Percentiles rank a stretch among this genome's conserved stretches.
Conservation (phyloP, 92 coral and sea anemone genomes). For the Zoanthus sansibaricus region DNA sequence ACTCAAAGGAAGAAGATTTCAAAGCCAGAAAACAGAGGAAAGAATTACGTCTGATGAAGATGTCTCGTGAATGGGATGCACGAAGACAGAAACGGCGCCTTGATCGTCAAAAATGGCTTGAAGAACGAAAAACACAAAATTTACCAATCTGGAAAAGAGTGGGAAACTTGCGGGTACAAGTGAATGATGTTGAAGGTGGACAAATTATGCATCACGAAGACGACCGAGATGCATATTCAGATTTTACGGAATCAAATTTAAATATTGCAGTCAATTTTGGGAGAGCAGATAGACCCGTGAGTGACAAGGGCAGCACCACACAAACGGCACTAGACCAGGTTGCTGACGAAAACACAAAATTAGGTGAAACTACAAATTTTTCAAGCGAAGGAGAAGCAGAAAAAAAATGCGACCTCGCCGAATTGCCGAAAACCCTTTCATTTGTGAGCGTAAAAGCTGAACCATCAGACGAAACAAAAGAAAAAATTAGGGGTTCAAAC, state of each 20-base stretch:
- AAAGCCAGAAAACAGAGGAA: constrained; percentile 59
- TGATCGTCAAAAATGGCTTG: constrained; percentile 90
- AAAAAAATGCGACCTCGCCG: constrained; percentile 2
- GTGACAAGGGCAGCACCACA: not conserved
- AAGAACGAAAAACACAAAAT: constrained; percentile 77
- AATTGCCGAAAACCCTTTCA: constrained; percentile 28
- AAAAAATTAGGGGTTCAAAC: not conserved
- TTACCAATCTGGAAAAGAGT: constrained; percentile 72
- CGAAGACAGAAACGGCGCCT: constrained; percentile 84
- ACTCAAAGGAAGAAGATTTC: constrained; percentile 39
- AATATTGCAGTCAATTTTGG: constrained; percentile 22
- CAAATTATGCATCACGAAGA: constrained; percentile 50
- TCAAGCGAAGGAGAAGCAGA: not conserved
- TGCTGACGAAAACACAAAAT: not conserved
- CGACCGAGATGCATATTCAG: constrained; percentile 36
- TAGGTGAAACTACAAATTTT: not conserved
- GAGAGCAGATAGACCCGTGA: not conserved
- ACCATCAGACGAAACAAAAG: constrained; percentile 5
- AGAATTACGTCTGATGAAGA: constrained; percentile 83
- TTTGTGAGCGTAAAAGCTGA: constrained; percentile 40
- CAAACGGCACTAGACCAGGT: not conserved
- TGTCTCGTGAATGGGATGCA: constrained; percentile 92
- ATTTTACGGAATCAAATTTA: constrained; percentile 43
- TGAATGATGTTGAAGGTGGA: constrained; percentile 45
- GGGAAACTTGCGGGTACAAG: constrained; percentile 76